Conservation (phyloP, 2,113 vertebrate species). For the Ailurus styani region DNA sequence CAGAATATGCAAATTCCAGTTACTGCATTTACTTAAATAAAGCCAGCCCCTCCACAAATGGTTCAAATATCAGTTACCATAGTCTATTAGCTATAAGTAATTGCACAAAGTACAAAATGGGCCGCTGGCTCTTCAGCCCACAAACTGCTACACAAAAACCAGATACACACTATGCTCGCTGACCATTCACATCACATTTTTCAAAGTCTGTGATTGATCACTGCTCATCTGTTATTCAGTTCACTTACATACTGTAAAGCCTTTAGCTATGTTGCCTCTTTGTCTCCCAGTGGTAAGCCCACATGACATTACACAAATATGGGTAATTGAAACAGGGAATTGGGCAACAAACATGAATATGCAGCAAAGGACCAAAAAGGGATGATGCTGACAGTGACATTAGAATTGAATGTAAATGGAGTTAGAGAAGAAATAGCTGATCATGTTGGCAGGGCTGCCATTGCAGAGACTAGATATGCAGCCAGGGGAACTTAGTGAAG, state of each 20-base stretch:
- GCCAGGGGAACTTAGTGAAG: not conserved
- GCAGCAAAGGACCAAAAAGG: not conserved
- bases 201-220: not conserved
- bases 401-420: not conserved
- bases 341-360: not conserved
- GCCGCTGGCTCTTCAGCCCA: not conserved
- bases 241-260: not conserved
- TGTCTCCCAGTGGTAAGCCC: not conserved
- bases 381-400: not conserved
- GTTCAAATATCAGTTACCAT: not conserved
- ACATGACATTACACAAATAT: not conserved
- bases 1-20: not conserved
- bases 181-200: not conserved
- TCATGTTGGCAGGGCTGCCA: not conserved
- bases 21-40: not conserved
- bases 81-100: not conserved
- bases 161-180: not conserved
- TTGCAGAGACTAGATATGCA: not conserved
- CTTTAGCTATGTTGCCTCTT: not conserved
- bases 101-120: not conserved
- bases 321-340: not conserved
- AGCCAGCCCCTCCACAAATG: not conserved
- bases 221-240: not conserved
- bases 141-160: not conserved
- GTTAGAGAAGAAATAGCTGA: not conserved